These are phyloP conservation scores for Brachionus calyciflorus DNA, from an alignment of 1,140 invertebrate genomes.

Conservation along the genomic window DNA sequence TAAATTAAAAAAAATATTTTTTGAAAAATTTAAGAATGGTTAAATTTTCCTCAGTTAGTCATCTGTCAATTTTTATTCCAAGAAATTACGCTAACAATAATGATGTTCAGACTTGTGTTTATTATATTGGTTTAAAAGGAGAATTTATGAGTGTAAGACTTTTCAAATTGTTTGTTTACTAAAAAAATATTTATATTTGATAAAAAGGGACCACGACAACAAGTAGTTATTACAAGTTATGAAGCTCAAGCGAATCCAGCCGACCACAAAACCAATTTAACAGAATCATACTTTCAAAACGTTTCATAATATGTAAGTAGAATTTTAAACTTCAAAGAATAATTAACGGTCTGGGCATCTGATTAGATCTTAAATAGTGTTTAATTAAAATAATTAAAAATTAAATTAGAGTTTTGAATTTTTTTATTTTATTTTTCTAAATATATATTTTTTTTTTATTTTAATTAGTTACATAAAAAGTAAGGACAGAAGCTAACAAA, in stretches of 20 bases:
- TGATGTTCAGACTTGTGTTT: constrained; percentile 70
- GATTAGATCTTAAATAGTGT: no score
- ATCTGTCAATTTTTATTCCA: constrained; percentile 83
- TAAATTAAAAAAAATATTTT: background rate
- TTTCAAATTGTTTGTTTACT: background rate
- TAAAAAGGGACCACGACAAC: constrained; percentile 69
- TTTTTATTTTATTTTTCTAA: no score
- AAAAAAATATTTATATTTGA: background rate
- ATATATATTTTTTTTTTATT: no score
- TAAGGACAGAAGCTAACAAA: no score
- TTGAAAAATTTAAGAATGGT: constrained; percentile 68
- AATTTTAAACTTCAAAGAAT: background rate
- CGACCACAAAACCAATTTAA: constrained; percentile 73
- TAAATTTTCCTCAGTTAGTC: constrained; percentile 80
- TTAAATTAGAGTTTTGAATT: no score
- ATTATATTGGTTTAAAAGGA: constrained; percentile 90
- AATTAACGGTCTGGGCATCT: no score
- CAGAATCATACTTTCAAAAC: constrained; percentile 36
- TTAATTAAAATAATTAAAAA: no score
- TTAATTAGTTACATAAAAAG: no score
- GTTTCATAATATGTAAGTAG: background rate
- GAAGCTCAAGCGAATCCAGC: constrained; percentile 76
- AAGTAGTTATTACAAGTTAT: constrained; percentile 84
- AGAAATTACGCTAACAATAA: constrained; percentile 76
- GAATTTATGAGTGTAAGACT: constrained; percentile 72